These are phyloP conservation scores for Orthonychiurus folsomi DNA, from an alignment of 2,888 invertebrate genomes.

Conservation along the genomic window DNA sequence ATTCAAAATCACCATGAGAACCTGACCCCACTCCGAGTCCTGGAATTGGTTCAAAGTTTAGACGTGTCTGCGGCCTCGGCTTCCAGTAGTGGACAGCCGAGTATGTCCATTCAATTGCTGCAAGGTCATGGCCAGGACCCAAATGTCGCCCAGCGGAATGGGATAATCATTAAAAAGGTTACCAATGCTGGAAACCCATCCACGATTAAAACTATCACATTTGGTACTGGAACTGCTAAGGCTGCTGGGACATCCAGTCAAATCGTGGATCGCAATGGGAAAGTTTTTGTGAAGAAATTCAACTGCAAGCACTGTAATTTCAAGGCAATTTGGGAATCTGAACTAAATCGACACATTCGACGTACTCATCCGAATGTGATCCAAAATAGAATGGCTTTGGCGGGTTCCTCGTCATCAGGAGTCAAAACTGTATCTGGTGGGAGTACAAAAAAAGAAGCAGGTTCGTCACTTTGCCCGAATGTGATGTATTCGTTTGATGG, in stretches of 20 bases:
- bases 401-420: no score
- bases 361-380: no score
- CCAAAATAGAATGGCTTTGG: no score
- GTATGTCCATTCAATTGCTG: no score
- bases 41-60: constrained; percentile 8
- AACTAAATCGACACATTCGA: no score
- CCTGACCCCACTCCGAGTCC: constrained; percentile 13
- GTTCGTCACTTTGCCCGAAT: constrained; percentile 16
- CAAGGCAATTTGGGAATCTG: no score
- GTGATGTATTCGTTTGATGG: constrained; percentile 13
- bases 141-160: not conserved
- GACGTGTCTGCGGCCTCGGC: not conserved
- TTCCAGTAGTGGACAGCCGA: not conserved
- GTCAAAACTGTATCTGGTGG: no score
- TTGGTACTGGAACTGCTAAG: not conserved
- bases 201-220: no score
- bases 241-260: not conserved
- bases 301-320: no score
- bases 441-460: no score
- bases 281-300: no score
- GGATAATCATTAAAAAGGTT: not conserved
- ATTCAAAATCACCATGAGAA: constrained; percentile 52
- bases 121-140: not conserved
- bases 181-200: no score
- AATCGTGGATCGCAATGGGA: not conserved